These are phyloP conservation scores for Petrocephalus microphthalmus DNA, from an alignment of 2,113 vertebrate species.

Conservation along the genomic window DNA sequence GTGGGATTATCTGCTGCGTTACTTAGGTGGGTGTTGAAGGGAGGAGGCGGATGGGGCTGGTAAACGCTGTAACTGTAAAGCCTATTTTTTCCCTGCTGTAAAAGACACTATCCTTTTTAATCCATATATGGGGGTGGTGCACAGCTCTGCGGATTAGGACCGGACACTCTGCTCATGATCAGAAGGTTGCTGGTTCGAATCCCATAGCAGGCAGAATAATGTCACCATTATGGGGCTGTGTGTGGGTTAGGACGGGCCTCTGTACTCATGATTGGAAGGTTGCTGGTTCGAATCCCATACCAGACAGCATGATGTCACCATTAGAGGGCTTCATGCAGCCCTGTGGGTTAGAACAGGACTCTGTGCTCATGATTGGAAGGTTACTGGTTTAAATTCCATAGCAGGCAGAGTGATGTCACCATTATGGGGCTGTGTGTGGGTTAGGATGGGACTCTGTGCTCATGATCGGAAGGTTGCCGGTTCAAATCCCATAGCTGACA, in stretches of 20 bases:
- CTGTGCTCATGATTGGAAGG: too few species aligned
- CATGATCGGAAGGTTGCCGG: too few species aligned
- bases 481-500: too few species aligned
- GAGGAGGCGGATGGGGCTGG: background rate
- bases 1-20: background rate
- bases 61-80: background rate
- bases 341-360: too few species aligned
- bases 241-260: background rate
- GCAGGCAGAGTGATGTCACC: too few species aligned
- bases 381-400: too few species aligned
- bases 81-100: background rate
- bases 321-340: too few species aligned
- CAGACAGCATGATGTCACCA: too few species aligned
- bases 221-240: background rate
- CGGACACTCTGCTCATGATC: background rate
- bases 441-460: too few species aligned
- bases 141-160: background rate
- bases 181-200: background rate
- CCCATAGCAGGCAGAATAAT: background rate
- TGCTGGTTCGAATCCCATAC: too few species aligned
- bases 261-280: background rate
- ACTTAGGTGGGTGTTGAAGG: background rate
- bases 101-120: background rate
- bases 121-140: background rate
- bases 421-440: too few species aligned